Percentiles rank a stretch among this genome's conserved stretches.
Evolutionary conservation across 2,888 invertebrate genomes (phyloP).

Genomic region (Auanema sp.): DNA sequence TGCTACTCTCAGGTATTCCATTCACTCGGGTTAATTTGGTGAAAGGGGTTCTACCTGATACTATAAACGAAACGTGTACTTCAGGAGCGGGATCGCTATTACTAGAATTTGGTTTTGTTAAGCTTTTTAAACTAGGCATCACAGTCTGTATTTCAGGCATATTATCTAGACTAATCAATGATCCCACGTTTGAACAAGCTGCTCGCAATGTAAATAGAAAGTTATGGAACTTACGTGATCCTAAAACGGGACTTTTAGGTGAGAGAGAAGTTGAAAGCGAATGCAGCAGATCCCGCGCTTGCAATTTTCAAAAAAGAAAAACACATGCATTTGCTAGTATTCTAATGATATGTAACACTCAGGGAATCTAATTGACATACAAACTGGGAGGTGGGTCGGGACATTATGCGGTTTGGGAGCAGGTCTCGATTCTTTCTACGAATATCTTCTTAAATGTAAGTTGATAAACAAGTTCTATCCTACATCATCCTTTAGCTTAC

Average conservation of each 20-base stretch:
- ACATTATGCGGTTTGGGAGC: constrained; percentile 72
- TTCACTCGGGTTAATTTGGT: constrained; percentile 69
- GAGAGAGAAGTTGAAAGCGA: constrained; percentile 21
- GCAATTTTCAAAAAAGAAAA: neutral
- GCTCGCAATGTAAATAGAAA: constrained; percentile 70
- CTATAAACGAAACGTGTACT: constrained; percentile 72
- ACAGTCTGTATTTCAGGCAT: too few relatives aligned
- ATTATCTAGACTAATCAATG: constrained; percentile 67
- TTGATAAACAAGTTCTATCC: neutral
- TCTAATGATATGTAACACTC: constrained; percentile 6
- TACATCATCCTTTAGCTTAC: constrained; percentile 64
- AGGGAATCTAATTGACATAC: constrained; percentile 73
- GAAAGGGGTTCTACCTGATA: constrained; percentile 68
- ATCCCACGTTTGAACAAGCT: constrained; percentile 71
- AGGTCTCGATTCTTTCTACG: constrained; percentile 73
- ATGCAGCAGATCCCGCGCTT: neutral
- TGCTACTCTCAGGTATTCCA: constrained; percentile 47
- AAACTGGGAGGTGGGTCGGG: constrained; percentile 72
- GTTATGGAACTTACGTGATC: constrained; percentile 70
- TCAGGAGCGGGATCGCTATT: constrained; percentile 73
- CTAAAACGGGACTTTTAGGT: constrained; percentile 72
- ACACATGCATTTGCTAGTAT: neutral
- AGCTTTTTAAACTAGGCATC: neutral
- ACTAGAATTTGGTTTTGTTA: constrained; percentile 70
- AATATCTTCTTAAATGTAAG: constrained; percentile 70